Conservation (phyloP, 2,113 vertebrate species). For the Bubo scandiacus region DNA sequence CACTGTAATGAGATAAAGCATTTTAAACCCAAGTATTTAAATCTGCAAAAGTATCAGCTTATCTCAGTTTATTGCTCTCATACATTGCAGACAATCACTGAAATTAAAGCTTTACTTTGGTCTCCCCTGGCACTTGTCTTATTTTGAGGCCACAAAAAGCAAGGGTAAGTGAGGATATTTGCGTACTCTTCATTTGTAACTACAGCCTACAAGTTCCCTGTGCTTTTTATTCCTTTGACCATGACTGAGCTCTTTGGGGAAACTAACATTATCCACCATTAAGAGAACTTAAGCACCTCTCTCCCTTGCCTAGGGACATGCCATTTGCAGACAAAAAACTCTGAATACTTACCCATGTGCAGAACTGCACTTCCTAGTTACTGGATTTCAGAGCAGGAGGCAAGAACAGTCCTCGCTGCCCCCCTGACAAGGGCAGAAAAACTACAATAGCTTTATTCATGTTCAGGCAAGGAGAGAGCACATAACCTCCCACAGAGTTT, state of each 20-base stretch:
- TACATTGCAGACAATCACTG: neutral
- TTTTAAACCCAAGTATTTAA: neutral
- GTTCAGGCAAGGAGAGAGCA: neutral
- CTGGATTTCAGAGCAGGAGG: neutral
- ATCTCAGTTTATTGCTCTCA: neutral
- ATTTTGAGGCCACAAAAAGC: neutral
- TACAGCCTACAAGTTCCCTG: neutral
- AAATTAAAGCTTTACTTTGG: neutral
- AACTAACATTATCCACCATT: neutral
- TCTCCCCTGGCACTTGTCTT: neutral
- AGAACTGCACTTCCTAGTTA: neutral
- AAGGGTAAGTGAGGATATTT: neutral
- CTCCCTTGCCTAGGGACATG: neutral
- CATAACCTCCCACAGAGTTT: neutral
- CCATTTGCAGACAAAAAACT: neutral
- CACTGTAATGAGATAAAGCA: neutral
- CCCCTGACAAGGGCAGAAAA: neutral
- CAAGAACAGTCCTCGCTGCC: neutral
- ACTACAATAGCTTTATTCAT: neutral
- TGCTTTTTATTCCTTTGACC: neutral
- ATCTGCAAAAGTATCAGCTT: neutral
- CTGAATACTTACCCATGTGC: neutral
- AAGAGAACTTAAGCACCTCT: neutral
- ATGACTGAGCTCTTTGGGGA: neutral
- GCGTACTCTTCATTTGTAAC: neutral